Conservation (phyloP, 2,888 invertebrate species). For the Pyrrhia umbra region DNA sequence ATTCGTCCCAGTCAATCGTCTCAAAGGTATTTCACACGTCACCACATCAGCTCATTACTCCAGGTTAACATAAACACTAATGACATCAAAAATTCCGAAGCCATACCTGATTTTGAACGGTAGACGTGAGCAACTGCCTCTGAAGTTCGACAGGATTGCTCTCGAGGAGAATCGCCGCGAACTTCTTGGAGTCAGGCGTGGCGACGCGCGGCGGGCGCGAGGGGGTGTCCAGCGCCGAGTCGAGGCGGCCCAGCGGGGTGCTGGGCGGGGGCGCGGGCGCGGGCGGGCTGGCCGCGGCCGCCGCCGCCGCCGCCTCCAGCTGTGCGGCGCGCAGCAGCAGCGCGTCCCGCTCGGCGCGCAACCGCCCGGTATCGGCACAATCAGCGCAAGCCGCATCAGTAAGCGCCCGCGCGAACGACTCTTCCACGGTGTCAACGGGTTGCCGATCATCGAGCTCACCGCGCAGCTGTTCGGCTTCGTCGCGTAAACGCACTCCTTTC, state of each 20-base stretch:
- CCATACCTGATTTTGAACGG: slow-evolving; percentile 95
- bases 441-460: slow-evolving; percentile 81
- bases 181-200: slow-evolving; percentile 93
- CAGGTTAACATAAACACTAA: neutral
- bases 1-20: neutral
- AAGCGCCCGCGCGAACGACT: slow-evolving; percentile 90
- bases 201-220: slow-evolving; percentile 91
- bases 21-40: slow-evolving; percentile 1
- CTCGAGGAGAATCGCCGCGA: slow-evolving; percentile 95
- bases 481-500: slow-evolving; percentile 92
- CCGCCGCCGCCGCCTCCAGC: slow-evolving; percentile 87
- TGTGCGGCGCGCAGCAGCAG: slow-evolving; percentile 93
- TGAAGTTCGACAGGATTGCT: slow-evolving; percentile 95
- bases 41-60: neutral
- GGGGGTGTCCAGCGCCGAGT: slow-evolving; percentile 92
- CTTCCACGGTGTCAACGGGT: slow-evolving; percentile 90
- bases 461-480: slow-evolving; percentile 93
- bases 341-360: slow-evolving; percentile 93
- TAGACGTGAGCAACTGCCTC: slow-evolving; percentile 94
- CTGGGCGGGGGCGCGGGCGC: slow-evolving; percentile 79
- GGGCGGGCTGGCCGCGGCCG: slow-evolving; percentile 65
- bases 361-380: slow-evolving; percentile 86
- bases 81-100: neutral
- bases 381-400: slow-evolving; percentile 70
- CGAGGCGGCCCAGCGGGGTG: slow-evolving; percentile 92